phyloP scores from a whole-genome alignment of 2,797 vertebrate species.

The Hirundo rustica region DNA sequence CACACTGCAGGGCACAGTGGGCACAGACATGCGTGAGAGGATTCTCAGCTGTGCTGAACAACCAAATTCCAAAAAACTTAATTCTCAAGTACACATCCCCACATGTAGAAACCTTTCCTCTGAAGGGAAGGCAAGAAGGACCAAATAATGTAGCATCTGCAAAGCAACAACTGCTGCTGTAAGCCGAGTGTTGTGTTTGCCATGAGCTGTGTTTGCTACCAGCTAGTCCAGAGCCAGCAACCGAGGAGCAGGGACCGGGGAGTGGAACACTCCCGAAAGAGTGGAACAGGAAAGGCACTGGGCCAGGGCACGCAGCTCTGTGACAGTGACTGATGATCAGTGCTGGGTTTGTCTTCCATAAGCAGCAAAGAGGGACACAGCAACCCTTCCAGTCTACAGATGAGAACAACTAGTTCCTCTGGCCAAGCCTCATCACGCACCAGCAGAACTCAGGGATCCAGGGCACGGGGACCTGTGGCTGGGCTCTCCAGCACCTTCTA shows the following conservation, averaged over 20 bases:
- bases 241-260: not conserved
- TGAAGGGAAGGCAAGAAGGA: not conserved
- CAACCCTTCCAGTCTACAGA: not conserved
- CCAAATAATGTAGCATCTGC: accelerated
- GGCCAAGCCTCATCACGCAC: no score
- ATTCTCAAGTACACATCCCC: not conserved
- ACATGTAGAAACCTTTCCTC: not conserved
- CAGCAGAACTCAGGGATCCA: not conserved
- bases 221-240: not conserved
- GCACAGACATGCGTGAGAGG: not conserved
- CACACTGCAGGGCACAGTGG: not conserved
- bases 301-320: not conserved
- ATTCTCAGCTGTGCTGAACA: not conserved
- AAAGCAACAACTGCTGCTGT: not conserved
- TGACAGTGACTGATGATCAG: no score
- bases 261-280: not conserved
- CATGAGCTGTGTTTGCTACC: not conserved
- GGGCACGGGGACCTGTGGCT: no score
- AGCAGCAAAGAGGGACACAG: not conserved
- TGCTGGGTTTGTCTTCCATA: not conserved
- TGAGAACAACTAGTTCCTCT: not conserved
- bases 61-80: not conserved
- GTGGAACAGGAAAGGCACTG: not conserved
- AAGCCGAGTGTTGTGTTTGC: not conserved
- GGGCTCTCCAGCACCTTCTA: not conserved